Conservation (phyloP, 2,113 vertebrate genomes). For the Eupsittula cactorum region DNA sequence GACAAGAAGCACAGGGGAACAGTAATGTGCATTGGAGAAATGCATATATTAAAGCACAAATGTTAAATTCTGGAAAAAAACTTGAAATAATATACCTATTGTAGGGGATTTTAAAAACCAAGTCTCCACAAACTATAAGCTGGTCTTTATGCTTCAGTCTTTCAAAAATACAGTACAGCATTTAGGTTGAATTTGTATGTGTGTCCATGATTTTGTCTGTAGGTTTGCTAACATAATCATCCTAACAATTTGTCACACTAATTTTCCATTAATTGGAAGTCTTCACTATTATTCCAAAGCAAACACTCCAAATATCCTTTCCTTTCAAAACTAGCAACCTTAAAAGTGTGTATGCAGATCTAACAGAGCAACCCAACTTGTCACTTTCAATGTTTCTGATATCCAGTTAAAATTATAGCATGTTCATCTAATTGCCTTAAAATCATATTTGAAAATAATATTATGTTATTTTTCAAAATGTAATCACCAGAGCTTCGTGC, state of each 20-base stretch:
- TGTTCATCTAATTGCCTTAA: background rate
- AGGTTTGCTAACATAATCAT: background rate
- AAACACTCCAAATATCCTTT: background rate
- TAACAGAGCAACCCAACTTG: background rate
- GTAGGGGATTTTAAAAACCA: background rate
- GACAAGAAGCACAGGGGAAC: constrained; percentile 13
- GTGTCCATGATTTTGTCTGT: background rate
- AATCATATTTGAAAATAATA: background rate
- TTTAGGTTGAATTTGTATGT: background rate
- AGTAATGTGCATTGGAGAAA: background rate
- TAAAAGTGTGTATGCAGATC: background rate
- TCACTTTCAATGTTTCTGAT: background rate
- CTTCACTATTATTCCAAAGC: background rate
- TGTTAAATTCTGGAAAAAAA: background rate
- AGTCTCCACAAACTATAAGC: background rate
- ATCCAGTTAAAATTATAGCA: background rate
- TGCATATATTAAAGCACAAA: background rate
- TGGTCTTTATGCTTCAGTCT: background rate
- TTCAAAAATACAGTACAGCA: background rate
- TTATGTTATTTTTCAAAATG: background rate
- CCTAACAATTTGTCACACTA: background rate
- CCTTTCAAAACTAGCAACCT: background rate
- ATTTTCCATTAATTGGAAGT: background rate
- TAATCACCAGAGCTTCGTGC: background rate
- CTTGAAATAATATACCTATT: background rate